Evolutionary conservation across 2,797 vertebrate genomes (phyloP), one percentile per base, ranked within the genome.

Genomic region (Bradypus variegatus): DNA sequence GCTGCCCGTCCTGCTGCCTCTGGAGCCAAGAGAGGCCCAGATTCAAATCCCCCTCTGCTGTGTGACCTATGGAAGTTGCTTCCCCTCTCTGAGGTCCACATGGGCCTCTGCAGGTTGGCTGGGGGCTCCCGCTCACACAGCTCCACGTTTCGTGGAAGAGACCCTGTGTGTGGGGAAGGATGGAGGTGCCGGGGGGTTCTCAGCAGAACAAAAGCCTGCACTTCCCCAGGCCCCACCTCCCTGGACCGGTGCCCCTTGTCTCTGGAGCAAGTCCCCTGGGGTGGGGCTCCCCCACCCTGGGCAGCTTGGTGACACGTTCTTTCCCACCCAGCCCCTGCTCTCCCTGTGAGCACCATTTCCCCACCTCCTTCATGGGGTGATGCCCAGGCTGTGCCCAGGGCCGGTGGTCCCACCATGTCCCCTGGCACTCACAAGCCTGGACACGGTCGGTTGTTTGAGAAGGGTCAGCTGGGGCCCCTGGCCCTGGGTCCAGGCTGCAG

Each of bases 81-180:
- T 31, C 1, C n/a, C 77, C 38, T 84, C 48, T 77, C 72, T 77
- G 48, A 41, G 55, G 36, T 69, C 31, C 41, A 23, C 23, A 23
- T 8, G 21, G 75, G 9, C 3, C 62, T 23, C 15, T 0, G 8
- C 8, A 2, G 29, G 11, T n/a, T 33, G 16, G 16, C 45, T 11
- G 45, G 16, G 7, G 3, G 53, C 29, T 23, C 16, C 55, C 9
- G 62, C 50, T 41, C 27, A 1, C 14, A 3, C n/a, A 25, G 2
- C 62, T 0, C 29, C 16, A 38, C 1, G 11, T 53, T 2, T 2
- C 10, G 18, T 6, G 16, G 45, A 25, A 14, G 19, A 67, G 45
- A 16, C 12, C 8, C 31, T 1, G 2, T 3, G 45, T 25, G 41
- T 10, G 33, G 72, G 6, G 27, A 15, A 5, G 29, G 29, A 21